Evolutionary conservation across 2,797 vertebrate genomes (phyloP), one percentile per base, ranked within the genome.

Genomic region (Scarus forsteni): DNA sequence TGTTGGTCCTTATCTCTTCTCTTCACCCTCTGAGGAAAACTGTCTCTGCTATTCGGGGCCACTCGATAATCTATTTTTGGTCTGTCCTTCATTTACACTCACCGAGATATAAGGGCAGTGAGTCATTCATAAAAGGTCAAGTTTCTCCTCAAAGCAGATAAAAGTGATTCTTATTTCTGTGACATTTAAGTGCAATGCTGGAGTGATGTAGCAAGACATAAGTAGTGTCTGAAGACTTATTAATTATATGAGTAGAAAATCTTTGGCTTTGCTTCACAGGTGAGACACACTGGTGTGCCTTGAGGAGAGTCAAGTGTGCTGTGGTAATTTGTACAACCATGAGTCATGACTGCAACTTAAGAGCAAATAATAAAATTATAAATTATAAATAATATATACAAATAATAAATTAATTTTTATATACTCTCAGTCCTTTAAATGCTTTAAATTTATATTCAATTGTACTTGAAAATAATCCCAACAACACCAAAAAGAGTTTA

Each of bases 171-270:
- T 76, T 73, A 60, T 77, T 75, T 72, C 60, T 84, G 66, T 85
- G 85, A 89, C 79, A 88, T 86, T 86, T 87, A 59, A 67, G 6
- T 10, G 38, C n/a, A 51, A 59, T 63, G 43, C 19, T 5, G 1
- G 39, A 1, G 7, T 7, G 7, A 62, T 46, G 15, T 6, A 46
- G 18, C 2, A 27, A 27, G 27, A 27, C 27, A 27, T 27, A 27
- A 2, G 27, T 2, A 27, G 40, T 66, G 61, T 70, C 58, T 58
- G 13, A 43, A 58, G 66, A 51, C 3, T 54, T 60, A 35, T 34
- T 39, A n/a, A 43, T 40, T 55, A 35, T 35, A 5, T 40, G 66
- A 42, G 63, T 63, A 34, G 43, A 27, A 12, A 51, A 49, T 6
- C 18, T 18, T 42, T 42, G 40, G 10, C 12, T 10, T 42, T 42